These are phyloP conservation scores for Diplazon laetatorius DNA, from an alignment of 2,888 invertebrate species.

Conservation along the genomic window DNA sequence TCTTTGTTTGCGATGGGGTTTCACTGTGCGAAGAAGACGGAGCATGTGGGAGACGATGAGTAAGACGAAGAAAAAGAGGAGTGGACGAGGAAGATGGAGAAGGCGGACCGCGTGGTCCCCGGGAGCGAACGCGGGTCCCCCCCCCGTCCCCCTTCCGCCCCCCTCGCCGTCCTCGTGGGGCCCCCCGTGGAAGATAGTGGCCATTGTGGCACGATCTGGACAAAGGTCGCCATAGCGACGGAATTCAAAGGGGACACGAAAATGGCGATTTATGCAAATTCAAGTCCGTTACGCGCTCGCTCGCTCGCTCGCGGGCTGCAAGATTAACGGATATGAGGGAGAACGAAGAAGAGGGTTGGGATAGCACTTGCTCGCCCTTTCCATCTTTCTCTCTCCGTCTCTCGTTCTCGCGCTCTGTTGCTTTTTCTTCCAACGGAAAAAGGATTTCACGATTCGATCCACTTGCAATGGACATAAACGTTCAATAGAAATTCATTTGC, in stretches of 20 bases:
- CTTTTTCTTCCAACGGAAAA: slow-evolving; percentile 14
- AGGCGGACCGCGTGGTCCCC: slow-evolving; percentile 61
- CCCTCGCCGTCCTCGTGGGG: slow-evolving; percentile 57
- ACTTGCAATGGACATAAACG: slow-evolving; percentile 61
- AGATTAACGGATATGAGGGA: slow-evolving; percentile 62
- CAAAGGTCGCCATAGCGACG: slow-evolving; percentile 81
- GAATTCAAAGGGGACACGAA: slow-evolving; percentile 79
- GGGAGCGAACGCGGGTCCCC: slow-evolving; percentile 59
- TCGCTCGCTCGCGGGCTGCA: slow-evolving; percentile 49
- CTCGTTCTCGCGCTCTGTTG: neutral
- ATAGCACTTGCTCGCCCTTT: slow-evolving; percentile 14
- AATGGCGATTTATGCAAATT: slow-evolving; percentile 80
- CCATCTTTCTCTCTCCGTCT: slow-evolving; percentile 12
- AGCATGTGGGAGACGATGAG: slow-evolving; percentile 38
- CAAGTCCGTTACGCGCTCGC: slow-evolving; percentile 69
- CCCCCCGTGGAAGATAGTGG: slow-evolving; percentile 76
- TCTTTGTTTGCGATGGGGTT: slow-evolving; percentile 82
- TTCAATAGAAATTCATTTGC: slow-evolving; percentile 37
- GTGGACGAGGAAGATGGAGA: slow-evolving; percentile 61
- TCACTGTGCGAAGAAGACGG: slow-evolving; percentile 74
- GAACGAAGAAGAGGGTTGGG: slow-evolving; percentile 29
- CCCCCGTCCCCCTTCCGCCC: too few species aligned
- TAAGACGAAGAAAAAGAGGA: slow-evolving; percentile 49
- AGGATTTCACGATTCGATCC: slow-evolving; percentile 55
- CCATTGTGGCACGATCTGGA: slow-evolving; percentile 80